Percentiles rank a stretch among this genome's conserved stretches.
Conservation (phyloP, 2,888 invertebrate genomes). For the Macropis europaea region DNA sequence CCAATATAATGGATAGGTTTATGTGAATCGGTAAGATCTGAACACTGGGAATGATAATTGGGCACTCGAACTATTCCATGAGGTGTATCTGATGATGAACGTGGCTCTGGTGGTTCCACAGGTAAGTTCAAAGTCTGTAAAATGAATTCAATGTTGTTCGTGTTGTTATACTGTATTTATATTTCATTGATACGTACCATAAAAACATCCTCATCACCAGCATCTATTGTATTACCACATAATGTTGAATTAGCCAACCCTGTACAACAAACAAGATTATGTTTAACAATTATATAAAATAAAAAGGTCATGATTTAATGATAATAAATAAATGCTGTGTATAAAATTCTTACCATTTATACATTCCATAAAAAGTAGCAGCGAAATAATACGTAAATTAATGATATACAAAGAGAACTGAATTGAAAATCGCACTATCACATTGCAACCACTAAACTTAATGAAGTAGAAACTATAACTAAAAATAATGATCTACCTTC, state of each 20-base stretch:
- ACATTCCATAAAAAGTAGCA: conserved; percentile 54
- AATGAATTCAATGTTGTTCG: conserved; percentile 34
- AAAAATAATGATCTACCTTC: conserved; percentile 85
- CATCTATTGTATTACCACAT: conserved; percentile 86
- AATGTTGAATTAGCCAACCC: conserved; percentile 88
- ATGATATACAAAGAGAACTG: conserved; percentile 9
- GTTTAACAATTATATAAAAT: conserved; percentile 3
- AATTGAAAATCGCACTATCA: not conserved
- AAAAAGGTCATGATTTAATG: not conserved
- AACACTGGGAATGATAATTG: conserved; percentile 73
- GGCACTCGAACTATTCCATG: conserved; percentile 68
- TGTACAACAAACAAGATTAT: conserved; percentile 75
- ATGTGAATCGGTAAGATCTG: conserved; percentile 72
- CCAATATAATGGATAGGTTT: conserved; percentile 74
- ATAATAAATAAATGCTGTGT: conserved; percentile 9
- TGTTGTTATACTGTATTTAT: conserved; percentile 66
- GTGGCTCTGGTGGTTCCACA: conserved; percentile 89
- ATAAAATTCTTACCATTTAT: conserved; percentile 50
- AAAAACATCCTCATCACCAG: conserved; percentile 96
- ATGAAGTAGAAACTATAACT: not conserved
- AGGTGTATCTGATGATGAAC: conserved; percentile 80
- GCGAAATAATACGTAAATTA: conserved; percentile 47
- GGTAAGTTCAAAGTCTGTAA: conserved; percentile 92
- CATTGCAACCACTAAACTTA: not conserved
- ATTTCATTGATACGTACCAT: conserved; percentile 85